Base-by-base conservation (phyloP, 2,888 invertebrate genomes). In the Eupelmus urozonus region DNA sequence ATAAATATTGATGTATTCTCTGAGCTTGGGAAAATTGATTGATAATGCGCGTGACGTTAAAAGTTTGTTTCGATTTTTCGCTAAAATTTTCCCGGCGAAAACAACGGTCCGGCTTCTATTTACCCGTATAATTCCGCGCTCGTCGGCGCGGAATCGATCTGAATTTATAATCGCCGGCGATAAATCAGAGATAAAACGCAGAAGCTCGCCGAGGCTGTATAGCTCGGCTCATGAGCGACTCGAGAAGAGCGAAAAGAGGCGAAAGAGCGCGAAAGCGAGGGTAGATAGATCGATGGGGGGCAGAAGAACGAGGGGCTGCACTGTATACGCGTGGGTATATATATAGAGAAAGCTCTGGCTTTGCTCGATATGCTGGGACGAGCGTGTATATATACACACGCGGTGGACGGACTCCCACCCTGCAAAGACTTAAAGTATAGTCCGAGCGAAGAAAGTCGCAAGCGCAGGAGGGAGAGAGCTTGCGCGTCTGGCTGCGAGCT, bases 331-430 rank as follows among this genome's bases (percentile, higher is more conserved):
- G n/a, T n/a, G 45, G 25, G 25, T 20, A n/a, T n/a, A n/a, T n/a
- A n/a, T n/a, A n/a, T n/a, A n/a, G n/a, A n/a, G n/a, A n/a, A n/a
- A n/a, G 20, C 20, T 16, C 16, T 2, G 16, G 45, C 16, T 45
- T 16, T 45, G 16, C 45, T 45, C 51, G 49, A 5, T 62, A 66
- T 77, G 78, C 78, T 80, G 60, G 78, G 76, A 76, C 80, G 80
- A 80, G 79, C 80, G 66, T 71, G 59, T 62, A 16, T 45, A n/a
- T n/a, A n/a, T n/a, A n/a, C n/a, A n/a, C n/a, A n/a, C n/a, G n/a
- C n/a, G 34, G 3, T 34, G 34, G 3, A 34, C 34, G 3, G 9
- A 34, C 34, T 9, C 34, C 34, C 55, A 40, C 42, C 25, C 9
- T n/a, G 0, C 34, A 34, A n/a, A 3, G 34, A 34, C 34, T 40